A percentile compares a stretch with the other conserved stretches of the same genome.
Conservation (phyloP, 2,888 invertebrate species). For the Pteria penguin region DNA sequence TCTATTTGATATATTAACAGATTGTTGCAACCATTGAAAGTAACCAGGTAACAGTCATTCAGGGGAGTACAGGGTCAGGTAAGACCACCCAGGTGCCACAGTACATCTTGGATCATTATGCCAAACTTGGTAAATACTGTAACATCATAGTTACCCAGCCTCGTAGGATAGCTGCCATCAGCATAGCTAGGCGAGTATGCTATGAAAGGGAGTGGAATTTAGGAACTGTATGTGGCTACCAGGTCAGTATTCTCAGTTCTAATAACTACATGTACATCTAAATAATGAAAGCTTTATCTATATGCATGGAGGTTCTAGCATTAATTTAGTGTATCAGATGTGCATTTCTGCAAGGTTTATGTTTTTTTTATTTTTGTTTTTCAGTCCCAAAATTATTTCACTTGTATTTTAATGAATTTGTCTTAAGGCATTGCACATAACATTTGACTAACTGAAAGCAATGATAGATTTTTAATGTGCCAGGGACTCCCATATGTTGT, state of each 20-base stretch:
- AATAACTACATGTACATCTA: too few relatives aligned
- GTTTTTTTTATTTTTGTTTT: too few relatives aligned
- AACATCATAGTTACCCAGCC: constrained; percentile 96
- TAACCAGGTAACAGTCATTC: constrained; percentile 89
- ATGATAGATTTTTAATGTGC: too few relatives aligned
- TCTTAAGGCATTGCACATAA: too few relatives aligned
- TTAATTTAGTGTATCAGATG: too few relatives aligned
- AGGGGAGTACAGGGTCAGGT: constrained; percentile 97
- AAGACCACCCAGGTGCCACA: constrained; percentile 95
- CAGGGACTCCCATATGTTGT: too few relatives aligned
- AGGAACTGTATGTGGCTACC: constrained; percentile 92
- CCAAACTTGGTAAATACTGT: constrained; percentile 84
- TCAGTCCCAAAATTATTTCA: too few relatives aligned
- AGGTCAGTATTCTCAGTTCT: constrained; percentile 86
- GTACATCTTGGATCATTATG: constrained; percentile 91
- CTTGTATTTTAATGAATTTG: too few relatives aligned
- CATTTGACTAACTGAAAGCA: too few relatives aligned
- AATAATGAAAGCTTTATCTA: too few relatives aligned
- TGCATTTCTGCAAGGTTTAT: background rate
- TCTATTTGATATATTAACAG: constrained; percentile 80
- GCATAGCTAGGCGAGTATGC: constrained; percentile 91
- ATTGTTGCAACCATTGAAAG: constrained; percentile 89
- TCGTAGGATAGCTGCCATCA: constrained; percentile 94
- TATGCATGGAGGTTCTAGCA: too few relatives aligned
- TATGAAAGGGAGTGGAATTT: constrained; percentile 90